Evolutionary conservation across 2,113 vertebrate genomes (phyloP), one percentile per base, ranked within the genome.

Genomic region (Scatophagus argus): DNA sequence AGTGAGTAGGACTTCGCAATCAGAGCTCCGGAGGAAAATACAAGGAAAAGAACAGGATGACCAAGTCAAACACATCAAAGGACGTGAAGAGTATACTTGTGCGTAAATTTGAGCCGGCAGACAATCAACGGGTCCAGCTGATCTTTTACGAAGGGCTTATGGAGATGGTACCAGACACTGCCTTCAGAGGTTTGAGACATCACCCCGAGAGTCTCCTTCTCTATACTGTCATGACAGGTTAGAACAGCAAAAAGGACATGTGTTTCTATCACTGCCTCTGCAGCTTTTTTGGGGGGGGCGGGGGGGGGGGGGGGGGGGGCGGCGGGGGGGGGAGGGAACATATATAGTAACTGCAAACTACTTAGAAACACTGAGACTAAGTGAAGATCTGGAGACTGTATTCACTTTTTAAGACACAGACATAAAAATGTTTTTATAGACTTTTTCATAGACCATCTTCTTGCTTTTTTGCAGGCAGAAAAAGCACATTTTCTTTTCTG

Each of bases 131-230:
- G 1, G 79, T 91, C 2, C 65, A 80, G 41, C 46, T 23, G 21
- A 82, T 91, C 29, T 88, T 89, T 56, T 47, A 7, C 55, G 87
- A 91, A n/a, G 91, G 88, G 4, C 3, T 89, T 32, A 77, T 82
- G 77, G 91, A 92, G 70, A 89, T 90, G 89, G 14, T 92, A 13
- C 51, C 21, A 4, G 91, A 91, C 69, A 87, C 86, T 0, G 88
- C 89, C 23, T 84, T 91, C 56, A 80, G 83, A 74, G 88, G 77
- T 9, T 46, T 89, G 44, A 89, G 27, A n/a, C 65, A 83, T 69
- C 83, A 91, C 3, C 60, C 85, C 3, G 88, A 90, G 39, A 90
- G 87, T 56, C 36, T 91, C 10, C 64, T 90, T 38, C 69, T 92
- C 32, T 89, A 88, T 39, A 6, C 76, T 0, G 54, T 56, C 7